Evolutionary conservation across 2,113 vertebrate genomes (phyloP).

Genomic region (Bubo scandiacus): DNA sequence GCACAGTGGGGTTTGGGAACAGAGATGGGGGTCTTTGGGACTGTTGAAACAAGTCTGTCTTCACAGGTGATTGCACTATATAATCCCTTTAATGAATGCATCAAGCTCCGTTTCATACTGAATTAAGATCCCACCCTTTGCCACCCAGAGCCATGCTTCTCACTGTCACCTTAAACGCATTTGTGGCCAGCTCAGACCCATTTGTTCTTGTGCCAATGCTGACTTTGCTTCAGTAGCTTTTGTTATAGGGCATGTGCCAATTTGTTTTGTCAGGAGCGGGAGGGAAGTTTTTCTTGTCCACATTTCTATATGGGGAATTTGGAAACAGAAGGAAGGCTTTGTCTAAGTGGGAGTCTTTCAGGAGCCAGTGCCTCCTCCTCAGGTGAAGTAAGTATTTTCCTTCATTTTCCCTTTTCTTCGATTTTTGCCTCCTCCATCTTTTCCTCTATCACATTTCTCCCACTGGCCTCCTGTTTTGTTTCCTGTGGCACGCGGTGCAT

Average conservation of each 20-base stretch:
- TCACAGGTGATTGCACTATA: fast-evolving
- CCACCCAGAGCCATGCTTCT: neutral
- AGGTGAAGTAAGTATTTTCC: neutral
- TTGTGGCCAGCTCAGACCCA: neutral
- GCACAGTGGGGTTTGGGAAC: neutral
- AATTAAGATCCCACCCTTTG: neutral
- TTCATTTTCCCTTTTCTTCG: neutral
- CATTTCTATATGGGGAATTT: neutral
- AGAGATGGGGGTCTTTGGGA: neutral
- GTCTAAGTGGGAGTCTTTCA: neutral
- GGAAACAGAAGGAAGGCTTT: neutral
- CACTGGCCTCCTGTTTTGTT: neutral
- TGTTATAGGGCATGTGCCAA: neutral
- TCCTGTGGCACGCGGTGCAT: fast-evolving
- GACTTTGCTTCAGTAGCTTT: neutral
- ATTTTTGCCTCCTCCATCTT: neutral
- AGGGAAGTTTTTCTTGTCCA: neutral
- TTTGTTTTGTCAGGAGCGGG: neutral
- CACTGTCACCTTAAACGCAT: fast-evolving
- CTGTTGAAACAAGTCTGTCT: neutral
- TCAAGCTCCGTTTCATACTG: neutral
- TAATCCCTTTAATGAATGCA: neutral
- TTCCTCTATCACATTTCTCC: neutral
- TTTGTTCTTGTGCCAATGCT: neutral
- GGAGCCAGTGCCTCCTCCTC: neutral